These are phyloP conservation scores for Coelinius sp. DNA, from an alignment of 2,888 invertebrate species.

Conservation along the genomic window DNA sequence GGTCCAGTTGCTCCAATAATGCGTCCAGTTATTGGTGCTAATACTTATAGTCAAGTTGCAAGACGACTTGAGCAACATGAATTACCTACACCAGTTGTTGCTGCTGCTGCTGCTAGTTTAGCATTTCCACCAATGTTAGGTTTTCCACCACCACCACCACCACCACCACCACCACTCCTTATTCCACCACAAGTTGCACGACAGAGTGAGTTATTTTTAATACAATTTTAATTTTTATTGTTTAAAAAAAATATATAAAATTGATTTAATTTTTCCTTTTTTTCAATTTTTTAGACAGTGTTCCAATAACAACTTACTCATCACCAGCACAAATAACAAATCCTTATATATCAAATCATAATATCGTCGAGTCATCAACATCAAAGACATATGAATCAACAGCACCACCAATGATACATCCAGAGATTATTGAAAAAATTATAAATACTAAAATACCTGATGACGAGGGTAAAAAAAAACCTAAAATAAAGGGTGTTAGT, in stretches of 20 bases:
- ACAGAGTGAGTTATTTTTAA: slow-evolving; percentile 62
- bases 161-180: slow-evolving; percentile 77
- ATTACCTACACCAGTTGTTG: slow-evolving; percentile 67
- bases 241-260: slow-evolving; percentile 23
- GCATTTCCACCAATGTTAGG: slow-evolving; percentile 73
- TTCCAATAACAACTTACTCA: slow-evolving; percentile 67
- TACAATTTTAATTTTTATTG: background rate
- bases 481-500: slow-evolving; percentile 78
- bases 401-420: slow-evolving; percentile 63
- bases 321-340: slow-evolving; percentile 68
- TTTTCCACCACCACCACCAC: slow-evolving; percentile 77
- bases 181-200: slow-evolving; percentile 79
- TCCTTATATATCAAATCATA: slow-evolving; percentile 64
- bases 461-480: slow-evolving; percentile 72
- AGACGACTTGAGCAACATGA: slow-evolving; percentile 76
- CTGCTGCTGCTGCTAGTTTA: slow-evolving; percentile 68
- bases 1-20: slow-evolving; percentile 74
- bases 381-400: slow-evolving; percentile 70
- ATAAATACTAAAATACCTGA: slow-evolving; percentile 68
- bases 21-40: slow-evolving; percentile 80
- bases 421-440: slow-evolving; percentile 67
- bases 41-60: slow-evolving; percentile 81
- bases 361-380: no score
- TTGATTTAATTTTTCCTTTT: slow-evolving; percentile 31
- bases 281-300: slow-evolving; percentile 54